Percentiles rank a stretch among this genome's conserved stretches.
These are phyloP conservation scores for Andrena fulva DNA, from an alignment of 2,888 invertebrate species.

Conservation along the genomic window DNA sequence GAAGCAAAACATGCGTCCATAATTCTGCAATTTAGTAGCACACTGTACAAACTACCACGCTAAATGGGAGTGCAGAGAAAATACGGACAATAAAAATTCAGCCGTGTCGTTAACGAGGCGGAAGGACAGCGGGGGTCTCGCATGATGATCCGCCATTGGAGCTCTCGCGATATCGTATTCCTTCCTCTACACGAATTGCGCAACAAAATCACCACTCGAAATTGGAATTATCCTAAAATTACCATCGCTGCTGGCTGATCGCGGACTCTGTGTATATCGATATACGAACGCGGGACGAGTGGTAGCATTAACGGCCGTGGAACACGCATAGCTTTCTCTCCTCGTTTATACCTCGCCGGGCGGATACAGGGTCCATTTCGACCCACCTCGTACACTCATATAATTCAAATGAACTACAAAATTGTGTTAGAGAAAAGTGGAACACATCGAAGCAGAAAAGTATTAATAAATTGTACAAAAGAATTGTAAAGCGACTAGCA, in stretches of 20 bases:
- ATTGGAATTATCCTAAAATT: slow-evolving; percentile 79
- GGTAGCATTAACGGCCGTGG: slow-evolving; percentile 64
- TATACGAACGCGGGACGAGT: slow-evolving; percentile 67
- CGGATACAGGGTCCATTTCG: too few species aligned
- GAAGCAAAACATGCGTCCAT: not conserved
- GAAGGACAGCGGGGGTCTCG: slow-evolving; percentile 57
- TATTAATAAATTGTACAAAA: too few species aligned
- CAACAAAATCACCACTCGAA: slow-evolving; percentile 78
- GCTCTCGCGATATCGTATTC: slow-evolving; percentile 69
- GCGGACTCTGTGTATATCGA: slow-evolving; percentile 58
- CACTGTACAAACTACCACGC: not conserved
- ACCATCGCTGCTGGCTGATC: slow-evolving; percentile 64
- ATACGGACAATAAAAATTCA: slow-evolving; percentile 23
- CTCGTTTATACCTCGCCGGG: slow-evolving; percentile 16
- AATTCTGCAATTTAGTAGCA: not conserved
- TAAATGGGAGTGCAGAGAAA: not conserved
- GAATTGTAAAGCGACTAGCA: too few species aligned
- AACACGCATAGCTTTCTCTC: slow-evolving; percentile 69
- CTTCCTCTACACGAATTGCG: slow-evolving; percentile 78
- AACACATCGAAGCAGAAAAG: too few species aligned
- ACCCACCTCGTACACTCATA: too few species aligned
- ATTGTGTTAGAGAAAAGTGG: too few species aligned
- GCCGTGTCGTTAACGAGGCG: slow-evolving; percentile 25
- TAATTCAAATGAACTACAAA: too few species aligned
- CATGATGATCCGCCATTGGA: slow-evolving; percentile 74